Conservation (phyloP, 2,888 invertebrate genomes). For the Tolmerus cingulatus region DNA sequence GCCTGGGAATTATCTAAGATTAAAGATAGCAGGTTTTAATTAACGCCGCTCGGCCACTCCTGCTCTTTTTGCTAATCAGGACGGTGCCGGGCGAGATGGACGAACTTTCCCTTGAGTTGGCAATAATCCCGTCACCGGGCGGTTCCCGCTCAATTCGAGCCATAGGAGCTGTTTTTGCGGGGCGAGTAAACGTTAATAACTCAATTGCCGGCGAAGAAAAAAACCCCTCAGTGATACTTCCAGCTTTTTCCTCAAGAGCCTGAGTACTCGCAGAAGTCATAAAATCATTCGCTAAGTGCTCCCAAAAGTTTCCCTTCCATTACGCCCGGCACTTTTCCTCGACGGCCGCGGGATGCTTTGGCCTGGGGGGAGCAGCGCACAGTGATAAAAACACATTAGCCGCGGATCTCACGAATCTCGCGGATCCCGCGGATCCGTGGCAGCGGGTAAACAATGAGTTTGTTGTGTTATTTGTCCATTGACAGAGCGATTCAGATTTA, state of each 20-base stretch:
- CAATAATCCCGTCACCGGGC: neutral
- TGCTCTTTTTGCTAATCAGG: neutral
- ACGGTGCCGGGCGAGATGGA: neutral
- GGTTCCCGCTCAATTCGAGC: neutral
- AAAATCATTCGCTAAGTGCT: slow-evolving; percentile 22
- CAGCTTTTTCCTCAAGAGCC: neutral
- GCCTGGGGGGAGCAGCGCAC: neutral
- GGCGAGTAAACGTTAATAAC: neutral
- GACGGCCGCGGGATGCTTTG: neutral
- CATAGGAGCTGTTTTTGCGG: neutral
- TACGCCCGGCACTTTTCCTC: neutral
- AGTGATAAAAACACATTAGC: neutral
- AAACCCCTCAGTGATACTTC: neutral
- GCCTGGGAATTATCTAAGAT: slow-evolving; percentile 29
- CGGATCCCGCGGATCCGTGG: neutral
- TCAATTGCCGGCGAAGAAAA: neutral
- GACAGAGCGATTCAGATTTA: slow-evolving; percentile 28
- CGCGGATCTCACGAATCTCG: neutral
- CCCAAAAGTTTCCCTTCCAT: slow-evolving; percentile 25
- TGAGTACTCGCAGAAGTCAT: neutral
- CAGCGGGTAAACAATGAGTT: slow-evolving; percentile 16
- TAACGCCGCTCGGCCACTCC: slow-evolving; percentile 9
- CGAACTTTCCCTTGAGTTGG: neutral
- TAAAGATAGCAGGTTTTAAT: slow-evolving; percentile 36
- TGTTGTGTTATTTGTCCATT: slow-evolving; percentile 36